Evolutionary conservation across 1,140 invertebrate genomes (phyloP).

Genomic region (Drosophila sp.): DNA sequence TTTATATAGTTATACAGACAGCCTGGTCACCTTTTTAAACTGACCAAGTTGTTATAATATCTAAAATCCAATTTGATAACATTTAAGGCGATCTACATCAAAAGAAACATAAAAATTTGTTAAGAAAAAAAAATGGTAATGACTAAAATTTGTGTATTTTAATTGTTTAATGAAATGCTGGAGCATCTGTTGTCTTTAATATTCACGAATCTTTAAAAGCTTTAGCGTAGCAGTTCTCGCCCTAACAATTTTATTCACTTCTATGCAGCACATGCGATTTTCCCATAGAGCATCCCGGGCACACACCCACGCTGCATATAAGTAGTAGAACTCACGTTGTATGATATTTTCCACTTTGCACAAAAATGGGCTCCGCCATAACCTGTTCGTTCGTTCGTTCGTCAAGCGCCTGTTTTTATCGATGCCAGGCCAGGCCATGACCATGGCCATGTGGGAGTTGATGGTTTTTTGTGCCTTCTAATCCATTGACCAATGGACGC

Average conservation of each 20-base stretch:
- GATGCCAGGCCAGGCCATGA: constrained; percentile 50
- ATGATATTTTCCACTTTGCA: constrained; percentile 12
- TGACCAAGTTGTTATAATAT: no score
- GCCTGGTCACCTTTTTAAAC: no score
- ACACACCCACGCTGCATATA: no score
- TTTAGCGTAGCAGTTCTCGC: neutral
- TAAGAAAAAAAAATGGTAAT: no score
- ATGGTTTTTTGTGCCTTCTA: constrained; percentile 38
- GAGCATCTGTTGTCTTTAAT: neutral
- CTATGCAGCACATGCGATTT: neutral
- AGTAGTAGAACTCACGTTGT: neutral
- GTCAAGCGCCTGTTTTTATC: constrained; percentile 51
- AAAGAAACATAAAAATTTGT: no score
- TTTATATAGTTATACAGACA: no score
- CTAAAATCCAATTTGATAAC: no score
- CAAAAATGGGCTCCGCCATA: neutral
- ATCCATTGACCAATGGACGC: constrained; percentile 69
- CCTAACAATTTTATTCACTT: neutral
- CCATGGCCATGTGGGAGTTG: constrained; percentile 44
- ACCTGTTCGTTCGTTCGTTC: neutral
- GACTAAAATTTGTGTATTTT: no score
- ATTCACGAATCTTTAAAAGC: neutral
- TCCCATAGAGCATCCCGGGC: neutral
- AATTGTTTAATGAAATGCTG: no score
- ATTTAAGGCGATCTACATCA: no score